phyloP scores from a whole-genome alignment of 2,113 vertebrate genomes.

The Larimichthys crocea region DNA sequence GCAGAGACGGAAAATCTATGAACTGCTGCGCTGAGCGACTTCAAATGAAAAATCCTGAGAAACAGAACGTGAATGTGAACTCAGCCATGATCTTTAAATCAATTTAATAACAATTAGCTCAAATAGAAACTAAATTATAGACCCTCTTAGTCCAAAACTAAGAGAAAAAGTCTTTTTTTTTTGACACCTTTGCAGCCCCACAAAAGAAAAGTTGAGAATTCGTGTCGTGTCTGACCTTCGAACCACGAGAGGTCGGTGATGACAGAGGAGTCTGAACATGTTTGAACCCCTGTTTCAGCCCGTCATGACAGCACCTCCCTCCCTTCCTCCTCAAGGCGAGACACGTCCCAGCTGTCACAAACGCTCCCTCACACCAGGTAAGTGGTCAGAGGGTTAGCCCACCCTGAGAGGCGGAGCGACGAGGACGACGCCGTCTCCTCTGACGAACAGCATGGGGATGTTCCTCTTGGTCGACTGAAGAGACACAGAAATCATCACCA shows the following conservation, averaged over 20 bases:
- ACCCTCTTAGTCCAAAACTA: neutral
- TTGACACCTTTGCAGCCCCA: neutral
- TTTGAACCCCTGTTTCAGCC: neutral
- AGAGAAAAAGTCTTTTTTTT: neutral
- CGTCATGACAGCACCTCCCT: neutral
- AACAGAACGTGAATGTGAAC: neutral
- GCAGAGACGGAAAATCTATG: neutral
- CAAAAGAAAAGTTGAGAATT: neutral
- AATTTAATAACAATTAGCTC: neutral
- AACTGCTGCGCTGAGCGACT: neutral
- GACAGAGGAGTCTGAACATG: neutral
- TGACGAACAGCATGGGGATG: conserved; percentile 98
- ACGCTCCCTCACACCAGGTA: neutral
- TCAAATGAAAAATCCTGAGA: neutral
- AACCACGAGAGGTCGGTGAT: neutral
- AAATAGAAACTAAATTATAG: neutral
- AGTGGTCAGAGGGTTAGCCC: conserved; percentile 77
- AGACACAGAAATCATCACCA: conserved; percentile 1
- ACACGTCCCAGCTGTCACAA: neutral
- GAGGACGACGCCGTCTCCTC: conserved; percentile 96
- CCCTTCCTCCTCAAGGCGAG: neutral
- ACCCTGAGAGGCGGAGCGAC: conserved; percentile 95
- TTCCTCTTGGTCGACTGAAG: conserved; percentile 96
- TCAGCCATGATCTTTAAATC: neutral
- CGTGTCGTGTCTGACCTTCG: neutral